Evolutionary conservation across 2,797 vertebrate genomes (phyloP).

Genomic region (Ctenopoma kingsleyae): DNA sequence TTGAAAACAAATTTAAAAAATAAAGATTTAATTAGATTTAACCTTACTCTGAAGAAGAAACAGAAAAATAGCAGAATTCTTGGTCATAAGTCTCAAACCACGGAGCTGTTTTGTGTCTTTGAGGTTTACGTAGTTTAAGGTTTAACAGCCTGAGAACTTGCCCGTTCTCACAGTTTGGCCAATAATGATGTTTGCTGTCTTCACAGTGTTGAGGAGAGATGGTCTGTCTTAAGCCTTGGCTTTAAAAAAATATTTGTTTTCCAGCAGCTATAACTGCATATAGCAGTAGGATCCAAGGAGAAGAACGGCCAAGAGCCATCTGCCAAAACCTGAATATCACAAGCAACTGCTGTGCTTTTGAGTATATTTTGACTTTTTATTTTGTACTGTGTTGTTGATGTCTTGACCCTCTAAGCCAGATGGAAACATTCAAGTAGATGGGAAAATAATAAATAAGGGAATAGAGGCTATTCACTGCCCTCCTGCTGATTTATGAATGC

Average conservation of each 20-base stretch:
- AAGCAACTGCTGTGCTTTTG: conserved; percentile 44
- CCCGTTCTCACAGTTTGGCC: conserved; percentile 31
- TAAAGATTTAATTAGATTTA: conserved; percentile 4
- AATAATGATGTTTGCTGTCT: conserved; percentile 64
- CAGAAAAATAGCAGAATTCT: conserved; percentile 12
- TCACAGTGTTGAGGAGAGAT: conserved; percentile 45
- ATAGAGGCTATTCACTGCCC: conserved; percentile 36
- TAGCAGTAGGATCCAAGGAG: conserved; percentile 29
- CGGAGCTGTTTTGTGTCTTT: conserved; percentile 31
- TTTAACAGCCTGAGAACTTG: conserved; percentile 30
- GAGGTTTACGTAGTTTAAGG: conserved; percentile 41
- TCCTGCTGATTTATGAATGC: conserved; percentile 71
- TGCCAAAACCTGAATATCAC: conserved; percentile 48
- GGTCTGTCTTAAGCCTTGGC: conserved; percentile 25
- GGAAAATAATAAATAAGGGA: conserved; percentile 51
- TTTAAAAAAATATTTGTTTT: conserved; percentile 43
- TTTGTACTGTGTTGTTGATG: conserved; percentile 32
- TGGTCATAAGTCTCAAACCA: conserved; percentile 31
- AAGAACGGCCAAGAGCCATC: conserved; percentile 42
- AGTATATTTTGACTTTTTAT: conserved; percentile 39
- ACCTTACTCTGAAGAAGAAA: conserved; percentile 1
- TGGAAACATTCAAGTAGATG: conserved; percentile 45
- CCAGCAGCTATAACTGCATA: conserved; percentile 31
- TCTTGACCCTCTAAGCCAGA: conserved; percentile 58
- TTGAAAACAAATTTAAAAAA: neutral